These are phyloP conservation scores for Electrophaes corylata DNA, from an alignment of 2,888 invertebrate genomes.

Conservation along the genomic window DNA sequence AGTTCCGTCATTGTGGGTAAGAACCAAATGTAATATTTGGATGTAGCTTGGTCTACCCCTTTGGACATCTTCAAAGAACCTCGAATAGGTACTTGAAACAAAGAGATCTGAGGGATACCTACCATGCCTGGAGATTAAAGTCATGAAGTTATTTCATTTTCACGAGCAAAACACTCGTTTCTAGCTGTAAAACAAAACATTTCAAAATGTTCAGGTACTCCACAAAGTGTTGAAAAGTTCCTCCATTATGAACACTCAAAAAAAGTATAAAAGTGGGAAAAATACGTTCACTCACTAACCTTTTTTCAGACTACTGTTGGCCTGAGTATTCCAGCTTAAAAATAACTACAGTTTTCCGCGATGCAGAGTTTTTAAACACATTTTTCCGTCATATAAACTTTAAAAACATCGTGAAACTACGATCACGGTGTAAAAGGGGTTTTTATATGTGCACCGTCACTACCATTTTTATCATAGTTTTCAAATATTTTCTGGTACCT, in stretches of 20 bases:
- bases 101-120: no score
- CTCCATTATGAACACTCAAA: slow-evolving; percentile 42
- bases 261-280: slow-evolving; percentile 24
- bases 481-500: not conserved
- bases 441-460: slow-evolving; percentile 1
- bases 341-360: slow-evolving; percentile 19
- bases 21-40: no score
- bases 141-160: no score
- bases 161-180: slow-evolving; percentile 1
- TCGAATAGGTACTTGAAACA: not conserved
- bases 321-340: slow-evolving; percentile 23
- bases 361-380: slow-evolving; percentile 21
- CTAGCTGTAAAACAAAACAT: slow-evolving; percentile 35
- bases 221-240: slow-evolving; percentile 44
- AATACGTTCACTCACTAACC: slow-evolving; percentile 29
- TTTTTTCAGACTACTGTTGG: slow-evolving; percentile 21
- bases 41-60: no score
- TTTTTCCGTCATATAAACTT: slow-evolving; percentile 19
- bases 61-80: no score
- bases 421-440: slow-evolving; percentile 6
- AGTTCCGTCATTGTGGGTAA: no score
- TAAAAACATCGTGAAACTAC: slow-evolving; percentile 9
- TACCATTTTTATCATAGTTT: not conserved
- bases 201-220: slow-evolving; percentile 47
- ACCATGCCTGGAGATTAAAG: no score